Evolutionary conservation across 1,140 invertebrate species (phyloP), one percentile per base, ranked within the genome.

Genomic region (Magallana angulata): DNA sequence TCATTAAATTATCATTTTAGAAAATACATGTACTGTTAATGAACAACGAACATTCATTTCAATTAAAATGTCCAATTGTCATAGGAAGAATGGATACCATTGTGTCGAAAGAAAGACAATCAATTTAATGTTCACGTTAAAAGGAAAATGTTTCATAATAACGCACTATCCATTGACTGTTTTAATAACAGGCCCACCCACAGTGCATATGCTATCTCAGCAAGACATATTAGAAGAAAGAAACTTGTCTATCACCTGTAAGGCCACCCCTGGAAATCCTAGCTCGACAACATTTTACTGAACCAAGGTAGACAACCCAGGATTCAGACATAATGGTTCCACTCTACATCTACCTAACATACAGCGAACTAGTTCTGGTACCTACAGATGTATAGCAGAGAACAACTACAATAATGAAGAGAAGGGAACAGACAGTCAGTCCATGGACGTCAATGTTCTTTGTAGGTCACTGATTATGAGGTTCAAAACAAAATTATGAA

Each of bases 361-460:
- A n/a, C 4, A 68, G 7, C 1, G 62, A 68, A 68, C 1, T 7
- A 68, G 62, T 18, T n/a, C 62, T n/a, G 62, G 62, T n/a, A 68
- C 1, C 7, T 68, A 68, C 62, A 68, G 1, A 7, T 68, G 62
- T 18, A 68, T 0, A n/a, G 62, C 62, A n/a, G 62, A 68, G n/a
- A 68, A 68, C n/a, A 24, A 18, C n/a, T 68, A 68, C 62, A 68
- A 68, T 16, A 68, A 14, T 0, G n/a, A 3, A n/a, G 62, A 68
- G n/a, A 68, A 68, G 62, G 62, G 62, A 18, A n/a, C 62, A n/a
- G 62, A 14, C n/a, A 18, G 12, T 16, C 14, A 68, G 62, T 2
- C n/a, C 62, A 68, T 68, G 62, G 62, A 2, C 14, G 62, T 68
- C 62, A 68, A 68, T 68, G 62, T 68, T 68, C 62, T n/a, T 7